Percentiles rank a stretch among this genome's conserved stretches.
Conservation (phyloP, 2,113 vertebrate species). For the Chloropsis hardwickii region DNA sequence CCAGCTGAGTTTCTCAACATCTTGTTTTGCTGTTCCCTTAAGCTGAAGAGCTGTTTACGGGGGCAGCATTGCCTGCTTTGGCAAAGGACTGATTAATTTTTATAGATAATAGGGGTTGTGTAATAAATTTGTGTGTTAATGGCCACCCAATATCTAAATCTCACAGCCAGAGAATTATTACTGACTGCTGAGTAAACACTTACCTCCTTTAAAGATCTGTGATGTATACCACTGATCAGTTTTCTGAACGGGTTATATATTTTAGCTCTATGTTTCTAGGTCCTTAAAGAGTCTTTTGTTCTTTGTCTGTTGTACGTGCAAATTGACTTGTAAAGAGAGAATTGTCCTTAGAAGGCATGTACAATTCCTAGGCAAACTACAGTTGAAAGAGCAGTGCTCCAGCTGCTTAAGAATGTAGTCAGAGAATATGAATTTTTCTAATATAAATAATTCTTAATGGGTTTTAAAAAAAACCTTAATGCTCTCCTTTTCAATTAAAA, state of each 20-base stretch:
- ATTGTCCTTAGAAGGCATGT: neutral
- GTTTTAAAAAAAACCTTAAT: neutral
- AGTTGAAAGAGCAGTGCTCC: neutral
- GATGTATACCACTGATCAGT: neutral
- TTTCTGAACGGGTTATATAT: neutral
- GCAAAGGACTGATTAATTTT: neutral
- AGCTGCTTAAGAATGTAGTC: neutral
- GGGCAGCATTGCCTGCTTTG: neutral
- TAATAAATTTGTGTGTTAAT: neutral
- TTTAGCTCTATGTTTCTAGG: neutral
- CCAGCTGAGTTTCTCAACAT: neutral
- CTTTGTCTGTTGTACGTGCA: neutral
- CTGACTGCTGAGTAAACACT: neutral
- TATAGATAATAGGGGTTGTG: neutral
- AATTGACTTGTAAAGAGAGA: neutral
- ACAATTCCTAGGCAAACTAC: neutral
- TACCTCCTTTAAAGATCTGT: neutral
- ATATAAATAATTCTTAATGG: neutral
- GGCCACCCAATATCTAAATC: neutral
- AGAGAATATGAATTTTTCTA: neutral
- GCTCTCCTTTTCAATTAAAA: neutral
- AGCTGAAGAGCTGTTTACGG: neutral
- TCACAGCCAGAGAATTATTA: neutral
- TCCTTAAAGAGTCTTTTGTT: neutral
- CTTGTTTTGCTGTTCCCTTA: neutral